Evolutionary conservation across 2,888 invertebrate genomes (phyloP), one percentile per base, ranked within the genome.

Genomic region (Tinea trinotella): DNA sequence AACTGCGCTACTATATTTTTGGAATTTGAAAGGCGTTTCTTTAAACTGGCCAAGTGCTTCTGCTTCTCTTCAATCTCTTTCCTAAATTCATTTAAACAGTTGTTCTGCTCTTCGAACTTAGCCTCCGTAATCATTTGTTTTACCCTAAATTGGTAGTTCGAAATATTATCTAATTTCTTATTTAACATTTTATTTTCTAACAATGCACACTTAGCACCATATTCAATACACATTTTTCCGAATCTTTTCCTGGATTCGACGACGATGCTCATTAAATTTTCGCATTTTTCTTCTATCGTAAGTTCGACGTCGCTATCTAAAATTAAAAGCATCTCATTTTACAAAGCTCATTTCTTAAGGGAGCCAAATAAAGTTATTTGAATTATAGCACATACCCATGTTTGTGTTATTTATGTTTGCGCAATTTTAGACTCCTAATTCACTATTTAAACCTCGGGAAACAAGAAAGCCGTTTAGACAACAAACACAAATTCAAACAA

Each of bases 201-300:
- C 0, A 74, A 12, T 0, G 71, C 64, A 0, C 65, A 63, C 61
- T 83, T 85, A 10, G 72, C 66, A 15, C 78, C 69, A 24, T 83
- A 84, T 0, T 80, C 76, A 0, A 71, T 58, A 18, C 79, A 81
- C 63, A 72, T 71, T 59, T 75, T 78, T 0, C 83, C 76, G 52
- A 74, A 79, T 5, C 66, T 61, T 63, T 75, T 90, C 64, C 85
- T 87, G 56, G 70, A 73, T 68, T 72, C 87, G 6, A 83, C 82
- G 0, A 84, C 82, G 1, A 76, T 62, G 30, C 74, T 76, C 85
- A 85, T 80, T 0, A 83, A 62, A 49, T 79, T 70, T 59, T 84
- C 83, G 56, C 80, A 81, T 64, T 77, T 74, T 1, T 71, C 71
- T 59, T 72, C 74, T 13, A 30, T 30, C n/a, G 30, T 10, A 10